Conservation (phyloP, 2,113 vertebrate species). For the Solea senegalensis region DNA sequence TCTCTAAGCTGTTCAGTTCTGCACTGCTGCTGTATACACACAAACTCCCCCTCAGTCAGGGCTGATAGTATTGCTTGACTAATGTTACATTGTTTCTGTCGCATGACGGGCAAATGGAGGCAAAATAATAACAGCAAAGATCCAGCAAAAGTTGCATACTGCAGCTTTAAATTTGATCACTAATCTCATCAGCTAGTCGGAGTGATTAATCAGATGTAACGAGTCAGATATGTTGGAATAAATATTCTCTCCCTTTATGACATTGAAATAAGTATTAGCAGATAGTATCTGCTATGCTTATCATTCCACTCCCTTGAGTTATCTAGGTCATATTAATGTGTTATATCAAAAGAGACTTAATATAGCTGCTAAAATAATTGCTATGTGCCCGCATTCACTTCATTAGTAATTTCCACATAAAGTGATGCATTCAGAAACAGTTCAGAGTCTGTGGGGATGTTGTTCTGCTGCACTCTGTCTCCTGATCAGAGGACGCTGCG, state of each 20-base stretch:
- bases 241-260: slow-evolving; percentile 10
- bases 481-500: not conserved
- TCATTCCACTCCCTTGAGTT: slow-evolving; percentile 25
- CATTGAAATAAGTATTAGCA: slow-evolving; percentile 17
- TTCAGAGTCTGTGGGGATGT: not conserved
- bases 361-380: slow-evolving; percentile 42
- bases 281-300: slow-evolving; percentile 38
- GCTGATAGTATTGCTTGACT: too few species aligned
- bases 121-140: too few species aligned
- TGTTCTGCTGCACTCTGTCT: slow-evolving; percentile 15
- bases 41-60: too few species aligned
- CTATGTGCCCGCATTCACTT: slow-evolving; percentile 14
- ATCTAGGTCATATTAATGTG: slow-evolving; percentile 54
- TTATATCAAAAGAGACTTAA: slow-evolving; percentile 37
- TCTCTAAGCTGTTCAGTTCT: too few species aligned
- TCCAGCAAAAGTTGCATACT: too few species aligned
- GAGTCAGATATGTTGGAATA: slow-evolving; percentile 20
- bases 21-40: too few species aligned
- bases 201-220: slow-evolving; percentile 21
- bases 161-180: slow-evolving; percentile 15
- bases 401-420: slow-evolving; percentile 23
- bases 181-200: slow-evolving; percentile 27
- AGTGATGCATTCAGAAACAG: slow-evolving; percentile 7
- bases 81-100: too few species aligned
- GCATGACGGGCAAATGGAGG: too few species aligned